A percentile compares a stretch with the other conserved stretches of the same genome.
Conservation (phyloP, 2,113 vertebrate genomes). For the Malurus alboscapulatus region DNA sequence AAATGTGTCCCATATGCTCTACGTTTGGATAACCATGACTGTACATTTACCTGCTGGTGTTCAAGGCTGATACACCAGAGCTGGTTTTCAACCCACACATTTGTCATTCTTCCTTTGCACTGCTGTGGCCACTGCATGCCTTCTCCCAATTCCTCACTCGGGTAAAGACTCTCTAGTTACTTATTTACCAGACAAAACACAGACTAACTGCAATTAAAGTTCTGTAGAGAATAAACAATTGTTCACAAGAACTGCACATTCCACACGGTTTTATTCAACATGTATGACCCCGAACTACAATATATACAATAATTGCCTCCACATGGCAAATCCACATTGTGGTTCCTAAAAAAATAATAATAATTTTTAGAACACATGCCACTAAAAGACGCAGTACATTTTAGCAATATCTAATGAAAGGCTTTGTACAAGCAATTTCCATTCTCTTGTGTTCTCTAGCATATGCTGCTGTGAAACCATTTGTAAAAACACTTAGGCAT, state of each 20-base stretch:
- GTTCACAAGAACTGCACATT: constrained; percentile 42
- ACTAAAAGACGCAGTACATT: constrained; percentile 30
- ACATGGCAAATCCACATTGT: constrained; percentile 53
- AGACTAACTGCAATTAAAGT: constrained; percentile 45
- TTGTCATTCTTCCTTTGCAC: not conserved
- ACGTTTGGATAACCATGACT: not conserved
- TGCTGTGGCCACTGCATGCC: not conserved
- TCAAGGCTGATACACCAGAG: not conserved
- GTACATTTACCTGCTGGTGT: not conserved
- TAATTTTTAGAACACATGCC: constrained; percentile 50
- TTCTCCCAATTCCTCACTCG: not conserved
- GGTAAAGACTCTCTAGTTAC: constrained; percentile 24
- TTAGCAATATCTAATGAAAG: constrained; percentile 39
- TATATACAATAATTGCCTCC: constrained; percentile 57
- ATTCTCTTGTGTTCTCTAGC: constrained; percentile 20
- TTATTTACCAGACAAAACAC: constrained; percentile 68
- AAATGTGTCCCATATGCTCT: not conserved
- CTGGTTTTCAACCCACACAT: not conserved
- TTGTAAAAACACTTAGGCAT: not conserved
- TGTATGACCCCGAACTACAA: constrained; percentile 53
- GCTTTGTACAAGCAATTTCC: constrained; percentile 5
- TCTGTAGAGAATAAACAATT: constrained; percentile 56
- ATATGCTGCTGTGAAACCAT: constrained; percentile 38
- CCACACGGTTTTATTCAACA: constrained; percentile 55
- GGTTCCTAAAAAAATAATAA: constrained; percentile 49